phyloP scores from a whole-genome alignment of 2,113 vertebrate genomes.

The Glaucidium brasilianum region DNA sequence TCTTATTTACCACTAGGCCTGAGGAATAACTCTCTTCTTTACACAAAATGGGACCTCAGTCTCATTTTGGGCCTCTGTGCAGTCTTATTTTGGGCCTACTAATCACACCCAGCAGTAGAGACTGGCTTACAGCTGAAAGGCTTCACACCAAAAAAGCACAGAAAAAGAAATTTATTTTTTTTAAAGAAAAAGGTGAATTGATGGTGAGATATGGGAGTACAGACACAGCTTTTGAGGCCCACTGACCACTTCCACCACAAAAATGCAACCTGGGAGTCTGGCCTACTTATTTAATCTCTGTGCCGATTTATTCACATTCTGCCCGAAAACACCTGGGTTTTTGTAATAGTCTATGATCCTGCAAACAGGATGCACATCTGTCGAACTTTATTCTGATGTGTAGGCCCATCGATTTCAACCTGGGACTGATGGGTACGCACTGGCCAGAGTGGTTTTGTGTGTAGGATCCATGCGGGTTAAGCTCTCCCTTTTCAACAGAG shows the following conservation, averaged over 20 bases:
- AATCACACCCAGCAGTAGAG: background rate
- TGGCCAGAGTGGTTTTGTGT: background rate
- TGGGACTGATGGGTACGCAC: background rate
- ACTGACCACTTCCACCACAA: background rate
- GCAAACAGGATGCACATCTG: background rate
- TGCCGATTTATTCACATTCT: background rate
- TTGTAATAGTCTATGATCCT: background rate
- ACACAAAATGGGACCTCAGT: background rate
- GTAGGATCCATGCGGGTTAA: background rate
- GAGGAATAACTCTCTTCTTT: background rate
- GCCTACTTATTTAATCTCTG: background rate
- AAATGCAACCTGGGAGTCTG: background rate
- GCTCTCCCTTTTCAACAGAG: background rate
- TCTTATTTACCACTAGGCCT: background rate
- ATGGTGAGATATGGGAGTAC: background rate
- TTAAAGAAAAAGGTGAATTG: background rate
- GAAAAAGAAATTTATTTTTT: background rate
- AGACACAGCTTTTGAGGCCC: background rate
- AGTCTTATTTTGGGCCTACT: background rate
- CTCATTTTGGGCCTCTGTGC: background rate
- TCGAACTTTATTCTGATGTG: background rate
- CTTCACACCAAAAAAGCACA: background rate
- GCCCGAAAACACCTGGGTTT: background rate
- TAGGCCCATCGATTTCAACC: fast-evolving
- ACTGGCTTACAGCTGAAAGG: background rate